Percentiles rank a stretch among this genome's conserved stretches.
Conservation (phyloP, 1,140 invertebrate genomes). For the Macrobrachium rosenbergii region DNA sequence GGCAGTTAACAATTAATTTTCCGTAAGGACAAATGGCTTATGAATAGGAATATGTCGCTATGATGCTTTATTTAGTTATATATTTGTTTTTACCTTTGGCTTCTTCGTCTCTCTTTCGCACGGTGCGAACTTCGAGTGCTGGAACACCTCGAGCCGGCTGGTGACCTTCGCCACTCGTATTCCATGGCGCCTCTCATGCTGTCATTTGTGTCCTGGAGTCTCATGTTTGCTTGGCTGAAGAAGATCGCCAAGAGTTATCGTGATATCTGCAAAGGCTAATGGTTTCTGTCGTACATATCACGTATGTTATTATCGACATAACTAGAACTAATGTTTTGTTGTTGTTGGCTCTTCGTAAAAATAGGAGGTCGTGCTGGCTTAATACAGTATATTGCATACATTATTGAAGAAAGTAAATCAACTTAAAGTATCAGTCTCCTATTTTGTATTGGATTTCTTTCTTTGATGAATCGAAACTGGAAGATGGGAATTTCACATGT, state of each 20-base stretch:
- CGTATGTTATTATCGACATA: too few relatives aligned
- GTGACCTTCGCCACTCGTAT: slow-evolving; percentile 44
- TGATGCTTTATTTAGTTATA: not conserved
- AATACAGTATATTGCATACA: too few relatives aligned
- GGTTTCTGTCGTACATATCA: too few relatives aligned
- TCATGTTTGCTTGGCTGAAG: slow-evolving; percentile 73
- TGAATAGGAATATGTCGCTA: not conserved
- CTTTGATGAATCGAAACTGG: too few relatives aligned
- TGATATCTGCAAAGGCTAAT: not conserved
- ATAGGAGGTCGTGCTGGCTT: too few relatives aligned
- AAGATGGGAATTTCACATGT: too few relatives aligned
- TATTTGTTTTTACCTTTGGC: slow-evolving; percentile 24
- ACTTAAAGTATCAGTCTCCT: too few relatives aligned
- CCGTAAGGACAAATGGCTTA: not conserved
- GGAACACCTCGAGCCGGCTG: slow-evolving; percentile 40
- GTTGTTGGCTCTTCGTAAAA: too few relatives aligned
- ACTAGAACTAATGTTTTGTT: too few relatives aligned
- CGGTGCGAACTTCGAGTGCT: slow-evolving; percentile 41
- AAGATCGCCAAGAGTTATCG: not conserved
- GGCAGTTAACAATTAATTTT: not conserved
- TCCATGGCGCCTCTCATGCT: slow-evolving; percentile 72
- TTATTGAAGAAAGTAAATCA: too few relatives aligned
- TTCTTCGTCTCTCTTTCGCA: slow-evolving; percentile 47
- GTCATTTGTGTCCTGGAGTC: slow-evolving; percentile 74
- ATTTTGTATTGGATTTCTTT: too few relatives aligned